Evolutionary conservation across 2,888 invertebrate genomes (phyloP), one percentile per base, ranked within the genome.

Genomic region (Clepsis dumicolana): DNA sequence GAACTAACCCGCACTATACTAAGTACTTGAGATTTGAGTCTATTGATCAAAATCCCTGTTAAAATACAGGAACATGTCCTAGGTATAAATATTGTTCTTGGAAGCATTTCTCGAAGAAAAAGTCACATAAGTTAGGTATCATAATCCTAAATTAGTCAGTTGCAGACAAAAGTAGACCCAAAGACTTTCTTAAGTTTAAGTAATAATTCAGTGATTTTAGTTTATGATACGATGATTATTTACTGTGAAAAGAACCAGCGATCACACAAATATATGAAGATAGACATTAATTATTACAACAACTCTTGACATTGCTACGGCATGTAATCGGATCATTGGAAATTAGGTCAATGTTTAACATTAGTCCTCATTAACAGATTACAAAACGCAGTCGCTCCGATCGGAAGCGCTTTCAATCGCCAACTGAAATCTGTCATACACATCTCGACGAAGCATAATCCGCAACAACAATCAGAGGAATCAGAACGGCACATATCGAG

Each of bases 341-440:
- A 44, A 44, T 4, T 1, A 35, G 8, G 8, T 10, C 3, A 35
- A 35, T 10, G n/a, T n/a, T n/a, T n/a, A n/a, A n/a, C 35, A 10
- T 10, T 3, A 35, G 7, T 3, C 16, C 4, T 16, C 8, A 16
- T 12, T 21, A n/a, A 27, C 25, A 52, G 52, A 52, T n/a, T n/a
- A 59, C 48, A 65, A 65, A 32, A n/a, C 3, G n/a, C 24, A 48
- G 12, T 24, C 14, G 8, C 48, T 56, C 4, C 48, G n/a, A n/a
- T 25, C 32, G 29, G 21, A 56, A 56, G n/a, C 32, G 21, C 4
- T 44, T 53, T 25, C 48, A 29, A 57, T 57, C 52, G 57, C 4
- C 38, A 41, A 57, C 56, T 32, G 50, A 63, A 68, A 68, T 68
- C 38, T 63, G 68, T 68, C 68, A 68, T 53, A 68, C 56, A 56